A percentile compares a stretch with the other conserved stretches of the same genome.
These are phyloP conservation scores for Drosophila mayaguana DNA, from an alignment of 2,888 invertebrate species.

Conservation along the genomic window DNA sequence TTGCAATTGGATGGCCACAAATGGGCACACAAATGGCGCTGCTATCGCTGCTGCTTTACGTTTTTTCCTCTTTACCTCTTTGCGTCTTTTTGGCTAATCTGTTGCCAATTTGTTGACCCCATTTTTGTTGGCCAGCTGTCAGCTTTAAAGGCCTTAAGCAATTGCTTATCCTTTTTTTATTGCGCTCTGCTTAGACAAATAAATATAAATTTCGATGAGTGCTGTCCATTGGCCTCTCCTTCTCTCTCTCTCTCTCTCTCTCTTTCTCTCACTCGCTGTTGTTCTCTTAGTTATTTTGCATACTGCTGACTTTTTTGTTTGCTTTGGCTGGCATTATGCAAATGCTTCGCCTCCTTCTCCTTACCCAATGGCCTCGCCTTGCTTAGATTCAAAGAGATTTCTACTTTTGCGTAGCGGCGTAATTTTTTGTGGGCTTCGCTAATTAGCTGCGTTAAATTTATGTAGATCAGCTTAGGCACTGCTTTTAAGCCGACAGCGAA, in stretches of 20 bases:
- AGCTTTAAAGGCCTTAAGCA: constrained; percentile 24
- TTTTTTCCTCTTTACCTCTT: not conserved
- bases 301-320: constrained; percentile 36
- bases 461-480: constrained; percentile 61
- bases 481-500: constrained; percentile 39
- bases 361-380: not conserved
- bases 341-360: constrained; percentile 33
- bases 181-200: constrained; percentile 10
- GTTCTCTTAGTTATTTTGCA: constrained; percentile 33
- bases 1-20: constrained; percentile 75
- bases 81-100: constrained; percentile 60
- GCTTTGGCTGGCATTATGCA: constrained; percentile 56
- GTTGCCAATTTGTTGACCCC: constrained; percentile 66
- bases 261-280: constrained; percentile 3
- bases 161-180: constrained; percentile 3
- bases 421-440: constrained; percentile 54
- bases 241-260: no score
- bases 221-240: constrained; percentile 11
- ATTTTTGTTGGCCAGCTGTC: constrained; percentile 18
- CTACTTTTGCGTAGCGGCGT: constrained; percentile 21
- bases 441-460: constrained; percentile 75
- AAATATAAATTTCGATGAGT: constrained; percentile 22
- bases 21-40: constrained; percentile 53
- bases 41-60: not conserved
- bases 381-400: constrained; percentile 51